Evolutionary conservation across 1,140 invertebrate species (phyloP).

Genomic region (Hypothenemus hampei): DNA sequence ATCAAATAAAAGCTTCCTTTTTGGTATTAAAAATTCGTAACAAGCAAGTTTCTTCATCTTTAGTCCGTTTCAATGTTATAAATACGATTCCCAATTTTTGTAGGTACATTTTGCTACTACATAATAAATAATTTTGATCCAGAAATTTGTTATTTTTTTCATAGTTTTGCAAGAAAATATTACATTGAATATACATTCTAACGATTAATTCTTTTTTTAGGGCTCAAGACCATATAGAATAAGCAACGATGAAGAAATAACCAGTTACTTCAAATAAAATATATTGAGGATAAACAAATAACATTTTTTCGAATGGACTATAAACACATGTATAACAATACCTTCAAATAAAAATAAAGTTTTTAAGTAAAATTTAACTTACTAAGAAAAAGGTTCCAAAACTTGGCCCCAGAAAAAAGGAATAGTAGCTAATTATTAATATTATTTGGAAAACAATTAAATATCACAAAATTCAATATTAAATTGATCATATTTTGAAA

Average conservation of each 20-base stretch:
- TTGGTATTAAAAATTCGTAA: no score
- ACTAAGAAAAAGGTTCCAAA: slow-evolving; percentile 4
- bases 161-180: no score
- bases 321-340: neutral
- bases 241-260: slow-evolving; percentile 1
- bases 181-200: no score
- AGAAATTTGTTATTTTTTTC: no score
- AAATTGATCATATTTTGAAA: no score
- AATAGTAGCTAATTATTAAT: slow-evolving; percentile 8
- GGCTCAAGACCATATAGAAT: slow-evolving; percentile 38
- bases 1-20: no score
- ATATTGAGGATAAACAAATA: slow-evolving; percentile 22
- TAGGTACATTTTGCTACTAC: no score
- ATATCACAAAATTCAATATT: slow-evolving; percentile 21
- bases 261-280: slow-evolving; percentile 18
- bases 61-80: no score
- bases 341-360: neutral
- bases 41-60: no score
- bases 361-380: neutral
- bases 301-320: slow-evolving; percentile 9
- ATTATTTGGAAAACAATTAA: slow-evolving; percentile 1
- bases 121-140: no score
- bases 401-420: slow-evolving; percentile 14
- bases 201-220: no score
- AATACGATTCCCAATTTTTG: no score